Percentiles rank a stretch among this genome's conserved stretches.
phyloP scores from a whole-genome alignment of 2,888 invertebrate genomes.

The Drosophila niveifrons region DNA sequence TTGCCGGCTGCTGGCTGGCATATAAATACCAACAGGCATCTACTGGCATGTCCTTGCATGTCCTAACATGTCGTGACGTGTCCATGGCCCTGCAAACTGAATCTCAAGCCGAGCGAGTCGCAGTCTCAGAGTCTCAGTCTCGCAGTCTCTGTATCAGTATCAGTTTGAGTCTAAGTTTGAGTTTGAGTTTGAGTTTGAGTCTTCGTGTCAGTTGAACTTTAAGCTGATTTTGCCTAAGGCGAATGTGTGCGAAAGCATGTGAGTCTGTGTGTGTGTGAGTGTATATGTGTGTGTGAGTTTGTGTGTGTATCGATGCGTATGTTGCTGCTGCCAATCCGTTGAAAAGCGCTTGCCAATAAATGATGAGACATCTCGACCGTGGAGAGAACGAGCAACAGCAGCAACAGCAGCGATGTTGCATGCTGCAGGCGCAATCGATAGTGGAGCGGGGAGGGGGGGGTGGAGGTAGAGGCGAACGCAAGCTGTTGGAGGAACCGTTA shows the following conservation, averaged over 20 bases:
- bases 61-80: slow-evolving; percentile 13
- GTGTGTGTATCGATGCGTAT: slow-evolving; percentile 37
- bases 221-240: slow-evolving; percentile 32
- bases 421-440: slow-evolving; percentile 17
- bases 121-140: slow-evolving; percentile 16
- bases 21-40: slow-evolving; percentile 69
- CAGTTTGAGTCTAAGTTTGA: neutral
- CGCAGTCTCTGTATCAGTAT: slow-evolving; percentile 4
- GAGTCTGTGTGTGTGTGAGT: too few relatives aligned
- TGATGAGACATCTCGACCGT: slow-evolving; percentile 68
- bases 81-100: slow-evolving; percentile 8
- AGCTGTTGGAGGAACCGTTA: neutral
- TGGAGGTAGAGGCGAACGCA: neutral
- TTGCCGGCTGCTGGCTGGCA: slow-evolving; percentile 54
- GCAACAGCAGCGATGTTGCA: slow-evolving; percentile 36
- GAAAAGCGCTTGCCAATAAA: slow-evolving; percentile 78
- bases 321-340: slow-evolving; percentile 69
- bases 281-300: too few relatives aligned
- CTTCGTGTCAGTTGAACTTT: slow-evolving; percentile 13
- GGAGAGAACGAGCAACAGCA: slow-evolving; percentile 13
- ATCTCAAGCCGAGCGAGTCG: neutral
- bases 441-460: neutral
- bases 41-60: slow-evolving; percentile 11
- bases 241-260: too few relatives aligned
- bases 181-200: too few relatives aligned